These are phyloP conservation scores for Clostera curtula DNA, from an alignment of 2,888 invertebrate genomes.

Conservation along the genomic window DNA sequence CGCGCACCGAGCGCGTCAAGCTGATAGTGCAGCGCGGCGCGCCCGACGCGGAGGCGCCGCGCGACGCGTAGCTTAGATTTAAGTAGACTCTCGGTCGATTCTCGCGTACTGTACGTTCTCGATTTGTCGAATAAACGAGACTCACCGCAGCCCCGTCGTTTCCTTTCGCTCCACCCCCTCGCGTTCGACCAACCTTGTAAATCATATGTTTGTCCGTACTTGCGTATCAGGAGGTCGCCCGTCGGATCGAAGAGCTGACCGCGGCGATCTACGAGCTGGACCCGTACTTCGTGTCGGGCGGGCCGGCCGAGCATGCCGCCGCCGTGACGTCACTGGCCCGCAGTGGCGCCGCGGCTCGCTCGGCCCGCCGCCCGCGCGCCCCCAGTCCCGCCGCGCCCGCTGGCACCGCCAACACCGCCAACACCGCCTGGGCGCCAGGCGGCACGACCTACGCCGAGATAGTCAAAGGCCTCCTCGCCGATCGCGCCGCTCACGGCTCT, in stretches of 20 bases:
- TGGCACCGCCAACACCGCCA: slow-evolving; percentile 25
- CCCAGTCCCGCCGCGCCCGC: slow-evolving; percentile 59
- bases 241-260: slow-evolving; percentile 82
- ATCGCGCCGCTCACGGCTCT: slow-evolving; percentile 46
- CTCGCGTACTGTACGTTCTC: slow-evolving; percentile 48
- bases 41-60: slow-evolving; percentile 84
- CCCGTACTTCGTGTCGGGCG: slow-evolving; percentile 78
- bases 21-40: slow-evolving; percentile 90
- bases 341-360: slow-evolving; percentile 11
- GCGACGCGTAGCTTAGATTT: slow-evolving; percentile 74
- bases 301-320: slow-evolving; percentile 78
- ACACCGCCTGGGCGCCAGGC: slow-evolving; percentile 84
- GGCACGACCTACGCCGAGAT: slow-evolving; percentile 87
- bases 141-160: slow-evolving; percentile 59
- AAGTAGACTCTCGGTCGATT: slow-evolving; percentile 46
- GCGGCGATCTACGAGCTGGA: slow-evolving; percentile 84
- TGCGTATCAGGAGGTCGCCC: slow-evolving; percentile 81
- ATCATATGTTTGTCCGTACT: slow-evolving; percentile 70
- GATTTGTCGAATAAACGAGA: slow-evolving; percentile 58
- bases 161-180: slow-evolving; percentile 43
- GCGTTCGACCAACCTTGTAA: slow-evolving; percentile 51
- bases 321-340: slow-evolving; percentile 30
- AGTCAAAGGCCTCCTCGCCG: slow-evolving; percentile 77
- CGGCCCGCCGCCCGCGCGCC: slow-evolving; percentile 5
- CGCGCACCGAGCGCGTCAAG: slow-evolving; percentile 91